phyloP scores from a whole-genome alignment of 1,140 invertebrate genomes.

The Pseudobourletiella spinata region DNA sequence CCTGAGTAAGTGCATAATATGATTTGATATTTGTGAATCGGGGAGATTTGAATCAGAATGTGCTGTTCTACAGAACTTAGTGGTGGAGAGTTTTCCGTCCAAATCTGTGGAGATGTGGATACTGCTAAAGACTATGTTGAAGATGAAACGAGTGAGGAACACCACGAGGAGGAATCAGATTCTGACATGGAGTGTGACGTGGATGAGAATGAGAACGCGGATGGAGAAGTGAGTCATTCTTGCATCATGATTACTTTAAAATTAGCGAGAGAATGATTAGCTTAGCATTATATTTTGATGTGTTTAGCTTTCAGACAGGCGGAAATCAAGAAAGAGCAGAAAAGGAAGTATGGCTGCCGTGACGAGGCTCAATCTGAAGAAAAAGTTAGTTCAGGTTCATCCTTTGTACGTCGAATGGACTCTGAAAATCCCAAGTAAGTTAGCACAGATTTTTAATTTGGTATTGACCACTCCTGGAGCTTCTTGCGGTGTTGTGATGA shows the following conservation, averaged over 20 bases:
- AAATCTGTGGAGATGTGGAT: conserved; percentile 68
- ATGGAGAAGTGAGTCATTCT: no score
- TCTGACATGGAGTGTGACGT: conserved; percentile 44
- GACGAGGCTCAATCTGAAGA: conserved; percentile 53
- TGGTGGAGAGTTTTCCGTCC: conserved; percentile 43
- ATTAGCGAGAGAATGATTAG: not conserved
- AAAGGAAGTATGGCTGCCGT: conserved; percentile 28
- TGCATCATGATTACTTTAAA: not conserved
- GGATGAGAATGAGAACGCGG: conserved; percentile 46
- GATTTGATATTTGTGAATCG: conserved; percentile 4
- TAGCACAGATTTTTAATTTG: not conserved
- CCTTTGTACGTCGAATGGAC: conserved; percentile 58
- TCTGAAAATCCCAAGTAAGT: conserved; percentile 48
- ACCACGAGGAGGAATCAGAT: conserved; percentile 56
- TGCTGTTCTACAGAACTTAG: not conserved
- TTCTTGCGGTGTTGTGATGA: not conserved
- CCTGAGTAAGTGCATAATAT: conserved; percentile 6
- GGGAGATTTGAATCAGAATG: no score
- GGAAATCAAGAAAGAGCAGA: conserved; percentile 13
- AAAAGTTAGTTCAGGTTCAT: conserved; percentile 60
- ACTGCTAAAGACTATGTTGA: conserved; percentile 60
- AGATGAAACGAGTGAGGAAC: conserved; percentile 41
- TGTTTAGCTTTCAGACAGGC: not conserved
- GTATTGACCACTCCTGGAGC: no score
- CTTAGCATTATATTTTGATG: no score